Percentiles rank a stretch among this genome's conserved stretches.
phyloP scores from a whole-genome alignment of 2,888 invertebrate genomes.

The Carterocephalus palaemon region DNA sequence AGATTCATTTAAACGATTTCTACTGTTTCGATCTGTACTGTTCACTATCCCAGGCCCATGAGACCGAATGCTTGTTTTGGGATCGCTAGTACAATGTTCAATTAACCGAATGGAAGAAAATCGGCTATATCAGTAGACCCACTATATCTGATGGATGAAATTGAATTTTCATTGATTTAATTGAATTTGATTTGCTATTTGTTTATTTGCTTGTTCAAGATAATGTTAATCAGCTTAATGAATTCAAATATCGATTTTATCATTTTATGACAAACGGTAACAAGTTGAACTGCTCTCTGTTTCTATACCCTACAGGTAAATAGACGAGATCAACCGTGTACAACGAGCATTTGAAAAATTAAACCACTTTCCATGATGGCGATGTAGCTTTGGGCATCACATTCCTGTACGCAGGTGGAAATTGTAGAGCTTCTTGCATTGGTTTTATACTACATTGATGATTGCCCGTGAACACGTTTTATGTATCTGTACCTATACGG shows the following conservation, averaged over 20 bases:
- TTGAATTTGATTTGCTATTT: too few relatives aligned
- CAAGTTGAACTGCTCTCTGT: constrained; percentile 13
- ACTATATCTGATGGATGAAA: too few relatives aligned
- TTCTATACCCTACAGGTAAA: constrained; percentile 18
- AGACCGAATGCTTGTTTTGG: constrained; percentile 48
- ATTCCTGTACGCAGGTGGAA: constrained; percentile 58
- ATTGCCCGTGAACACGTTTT: too few relatives aligned
- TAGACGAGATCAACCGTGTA: constrained; percentile 8
- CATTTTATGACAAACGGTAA: background rate
- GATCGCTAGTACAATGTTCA: constrained; percentile 51
- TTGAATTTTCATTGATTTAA: too few relatives aligned
- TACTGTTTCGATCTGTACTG: constrained; percentile 34
- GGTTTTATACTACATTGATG: constrained; percentile 11
- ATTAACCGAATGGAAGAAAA: constrained; percentile 43
- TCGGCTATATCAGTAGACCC: constrained; percentile 35
- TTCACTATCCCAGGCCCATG: constrained; percentile 32
- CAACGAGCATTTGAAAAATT: constrained; percentile 53
- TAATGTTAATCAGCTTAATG: background rate
- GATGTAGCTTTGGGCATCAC: constrained; percentile 45
- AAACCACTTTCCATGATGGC: constrained; percentile 59
- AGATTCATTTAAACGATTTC: constrained; percentile 58
- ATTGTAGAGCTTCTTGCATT: constrained; percentile 50
- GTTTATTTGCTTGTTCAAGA: background rate
- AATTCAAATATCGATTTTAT: constrained; percentile 4
- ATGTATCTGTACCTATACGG: too few relatives aligned